Evolutionary conservation across 2,113 vertebrate species (phyloP).

Genomic region (Campylorhamphus procurvoides): DNA sequence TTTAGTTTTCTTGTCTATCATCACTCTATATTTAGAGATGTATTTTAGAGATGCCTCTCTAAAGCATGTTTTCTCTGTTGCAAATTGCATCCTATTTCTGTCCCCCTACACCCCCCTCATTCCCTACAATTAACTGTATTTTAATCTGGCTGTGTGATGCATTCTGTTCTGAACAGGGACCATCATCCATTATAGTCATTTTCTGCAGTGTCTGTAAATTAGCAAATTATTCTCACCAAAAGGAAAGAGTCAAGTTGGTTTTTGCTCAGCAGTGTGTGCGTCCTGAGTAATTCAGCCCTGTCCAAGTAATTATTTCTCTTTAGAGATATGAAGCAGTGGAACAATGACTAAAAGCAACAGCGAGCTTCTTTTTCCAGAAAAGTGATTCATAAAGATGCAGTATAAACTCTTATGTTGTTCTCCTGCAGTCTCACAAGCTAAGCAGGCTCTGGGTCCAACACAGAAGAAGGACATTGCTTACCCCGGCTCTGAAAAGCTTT

Average conservation of each 20-base stretch:
- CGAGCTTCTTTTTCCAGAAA: not conserved
- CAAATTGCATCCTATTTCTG: constrained; percentile 56
- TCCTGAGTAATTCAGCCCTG: constrained; percentile 11
- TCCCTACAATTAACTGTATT: constrained; percentile 62
- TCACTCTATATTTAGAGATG: constrained; percentile 44
- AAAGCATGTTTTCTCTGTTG: constrained; percentile 18
- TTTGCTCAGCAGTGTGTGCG: not conserved
- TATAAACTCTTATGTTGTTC: not conserved
- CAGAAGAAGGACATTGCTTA: not conserved
- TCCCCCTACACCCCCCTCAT: not conserved
- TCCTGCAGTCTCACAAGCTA: not conserved
- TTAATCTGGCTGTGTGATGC: constrained; percentile 41
- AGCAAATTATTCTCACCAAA: constrained; percentile 56
- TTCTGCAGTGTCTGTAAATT: constrained; percentile 63
- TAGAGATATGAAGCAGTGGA: not conserved
- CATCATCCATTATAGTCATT: constrained; percentile 51
- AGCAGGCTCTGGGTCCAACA: not conserved
- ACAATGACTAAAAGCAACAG: not conserved
- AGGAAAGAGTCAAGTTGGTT: not conserved
- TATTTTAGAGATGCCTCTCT: constrained; percentile 45
- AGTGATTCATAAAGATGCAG: not conserved
- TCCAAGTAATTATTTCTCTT: constrained; percentile 29
- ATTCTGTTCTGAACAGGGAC: constrained; percentile 37
- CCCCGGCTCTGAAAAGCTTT: not conserved
- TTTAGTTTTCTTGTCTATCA: constrained; percentile 56